Percentiles rank a stretch among this genome's conserved stretches.
phyloP scores from a whole-genome alignment of 2,113 vertebrate genomes.

The Choloepus hoffmanni region DNA sequence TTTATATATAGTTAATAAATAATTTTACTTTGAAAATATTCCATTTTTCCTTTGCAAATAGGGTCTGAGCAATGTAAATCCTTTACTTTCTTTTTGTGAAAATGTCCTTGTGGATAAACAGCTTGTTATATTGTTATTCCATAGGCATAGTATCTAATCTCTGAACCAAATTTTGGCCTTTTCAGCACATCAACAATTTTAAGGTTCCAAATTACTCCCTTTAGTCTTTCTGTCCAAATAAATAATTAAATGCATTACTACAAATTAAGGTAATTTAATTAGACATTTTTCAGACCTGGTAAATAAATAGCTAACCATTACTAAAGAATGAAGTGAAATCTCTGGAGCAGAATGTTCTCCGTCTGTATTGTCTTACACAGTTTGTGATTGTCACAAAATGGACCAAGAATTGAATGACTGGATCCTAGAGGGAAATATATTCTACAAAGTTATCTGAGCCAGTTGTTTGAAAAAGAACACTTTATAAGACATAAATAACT shows the following conservation, averaged over 20 bases:
- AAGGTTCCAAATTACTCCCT: background rate
- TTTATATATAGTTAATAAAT: background rate
- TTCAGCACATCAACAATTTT: background rate
- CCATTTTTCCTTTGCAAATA: slow-evolving; percentile 9
- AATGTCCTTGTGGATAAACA: background rate
- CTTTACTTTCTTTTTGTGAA: slow-evolving; percentile 1
- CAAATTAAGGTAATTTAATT: background rate
- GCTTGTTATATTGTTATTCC: background rate
- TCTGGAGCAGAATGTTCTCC: background rate
- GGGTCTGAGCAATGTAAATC: background rate
- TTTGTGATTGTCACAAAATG: background rate
- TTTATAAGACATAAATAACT: slow-evolving; percentile 39
- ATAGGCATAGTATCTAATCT: background rate
- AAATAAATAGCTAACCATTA: background rate
- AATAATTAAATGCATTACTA: background rate
- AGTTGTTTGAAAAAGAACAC: slow-evolving; percentile 16
- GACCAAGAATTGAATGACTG: background rate
- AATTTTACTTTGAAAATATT: background rate
- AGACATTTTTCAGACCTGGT: background rate
- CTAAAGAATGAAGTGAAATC: background rate
- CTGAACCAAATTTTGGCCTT: background rate
- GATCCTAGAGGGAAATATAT: background rate
- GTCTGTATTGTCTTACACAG: background rate
- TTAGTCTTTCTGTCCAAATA: background rate
- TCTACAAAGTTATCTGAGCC: background rate